Conservation (phyloP, 2,797 vertebrate genomes). For the Ctenosaura bakeri region DNA sequence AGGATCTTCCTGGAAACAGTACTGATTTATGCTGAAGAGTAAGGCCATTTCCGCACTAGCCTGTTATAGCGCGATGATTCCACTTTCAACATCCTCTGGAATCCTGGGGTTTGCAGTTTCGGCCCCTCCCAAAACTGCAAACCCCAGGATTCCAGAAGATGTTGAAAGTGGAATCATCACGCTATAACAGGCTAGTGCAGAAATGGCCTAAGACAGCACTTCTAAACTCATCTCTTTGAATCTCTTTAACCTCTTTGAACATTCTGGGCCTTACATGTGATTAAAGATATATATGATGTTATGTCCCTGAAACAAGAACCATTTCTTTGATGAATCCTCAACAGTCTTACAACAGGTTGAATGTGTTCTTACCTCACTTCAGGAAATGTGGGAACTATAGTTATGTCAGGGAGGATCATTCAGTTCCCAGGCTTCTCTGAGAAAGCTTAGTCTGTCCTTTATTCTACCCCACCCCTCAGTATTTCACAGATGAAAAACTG, state of each 20-base stretch:
- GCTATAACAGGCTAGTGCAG: too few species aligned
- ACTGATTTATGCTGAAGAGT: not conserved
- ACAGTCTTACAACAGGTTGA: not conserved
- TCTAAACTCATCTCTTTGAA: not conserved
- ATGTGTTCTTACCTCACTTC: not conserved
- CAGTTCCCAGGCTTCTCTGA: not conserved
- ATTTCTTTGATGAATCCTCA: not conserved
- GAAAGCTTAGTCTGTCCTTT: too few species aligned
- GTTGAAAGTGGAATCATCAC: too few species aligned
- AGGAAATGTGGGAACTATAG: not conserved
- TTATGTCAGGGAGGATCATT: not conserved
- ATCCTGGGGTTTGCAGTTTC: too few species aligned
- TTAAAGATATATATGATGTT: not conserved
- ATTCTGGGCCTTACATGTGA: not conserved
- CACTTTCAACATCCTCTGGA: too few species aligned
- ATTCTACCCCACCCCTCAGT: too few species aligned
- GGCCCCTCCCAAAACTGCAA: too few species aligned
- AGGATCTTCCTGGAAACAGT: not conserved
- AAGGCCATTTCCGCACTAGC: too few species aligned
- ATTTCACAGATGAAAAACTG: too few species aligned
- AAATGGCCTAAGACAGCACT: not conserved
- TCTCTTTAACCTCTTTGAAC: not conserved
- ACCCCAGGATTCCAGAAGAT: too few species aligned
- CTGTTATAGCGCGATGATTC: too few species aligned
- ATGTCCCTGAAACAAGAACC: not conserved